Base-by-base conservation (phyloP, 2,888 invertebrate species). In the Pachycephus smyrnensis region DNA sequence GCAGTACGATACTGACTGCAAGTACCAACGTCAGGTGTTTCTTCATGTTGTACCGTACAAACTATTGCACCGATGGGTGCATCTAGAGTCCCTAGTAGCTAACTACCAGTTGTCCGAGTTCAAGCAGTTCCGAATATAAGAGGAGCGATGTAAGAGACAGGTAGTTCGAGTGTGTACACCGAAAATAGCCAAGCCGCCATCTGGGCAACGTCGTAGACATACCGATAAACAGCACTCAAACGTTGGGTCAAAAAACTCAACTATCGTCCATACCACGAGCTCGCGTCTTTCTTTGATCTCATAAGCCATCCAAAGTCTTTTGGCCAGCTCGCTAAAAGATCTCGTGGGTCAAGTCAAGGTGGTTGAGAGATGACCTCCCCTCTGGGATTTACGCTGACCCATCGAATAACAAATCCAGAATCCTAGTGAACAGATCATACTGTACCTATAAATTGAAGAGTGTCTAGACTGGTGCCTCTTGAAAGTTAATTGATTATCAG, bases 131-230 rank as follows among this genome's bases (percentile, higher is more conserved):
- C 9, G 23, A 55, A 55, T 55, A 55, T 55, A 55, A 55, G 23
- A 23, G 55, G 23, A 55, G 55, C 55, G 55, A 23, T 31, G 31
- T 11, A 31, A 80, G 82, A 82, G 84, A 82, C 84, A 83, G 83
- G 84, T 85, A 84, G 82, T 78, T 73, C 78, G 77, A 76, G 76
- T 69, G 77, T 79, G 76, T 75, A 82, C 76, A 84, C 85, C 85
- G 81, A 87, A 90, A 90, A 91, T 91, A 91, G 86, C 86, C 80
- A 76, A 73, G 73, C 68, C 79, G 88, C 90, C 90, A 89, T 91
- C 88, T 91, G 91, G 89, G 85, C 86, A 90, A 86, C 86, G 87
- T 91, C 89, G 87, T 81, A 80, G 83, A 82, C 83, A 79, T 83
- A 82, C 82, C 84, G 89, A 90, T 89, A 89, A 89, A 88, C 87